These are phyloP conservation scores for Coranthus polyacanthus DNA, from an alignment of 2,797 vertebrate species.

Conservation along the genomic window DNA sequence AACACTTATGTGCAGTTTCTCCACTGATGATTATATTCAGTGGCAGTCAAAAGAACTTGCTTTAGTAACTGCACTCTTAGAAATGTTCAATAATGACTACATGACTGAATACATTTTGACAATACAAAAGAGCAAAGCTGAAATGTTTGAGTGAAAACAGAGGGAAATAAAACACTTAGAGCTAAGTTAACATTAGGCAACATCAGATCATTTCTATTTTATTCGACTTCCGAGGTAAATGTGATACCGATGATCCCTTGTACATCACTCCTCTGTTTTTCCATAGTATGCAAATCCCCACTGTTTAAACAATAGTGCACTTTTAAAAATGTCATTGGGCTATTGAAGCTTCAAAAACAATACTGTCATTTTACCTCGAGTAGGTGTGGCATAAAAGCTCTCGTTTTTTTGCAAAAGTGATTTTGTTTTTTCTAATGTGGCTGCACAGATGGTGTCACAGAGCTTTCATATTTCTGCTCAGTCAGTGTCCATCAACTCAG, in stretches of 20 bases:
- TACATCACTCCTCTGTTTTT: slow-evolving; percentile 48
- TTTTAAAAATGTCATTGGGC: slow-evolving; percentile 45
- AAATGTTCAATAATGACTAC: slow-evolving; percentile 49
- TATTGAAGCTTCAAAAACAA: slow-evolving; percentile 21
- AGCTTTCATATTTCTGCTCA: slow-evolving; percentile 57
- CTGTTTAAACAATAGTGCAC: slow-evolving; percentile 34
- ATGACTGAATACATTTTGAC: slow-evolving; percentile 25
- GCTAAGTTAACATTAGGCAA: slow-evolving; percentile 3
- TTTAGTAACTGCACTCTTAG: slow-evolving; percentile 53
- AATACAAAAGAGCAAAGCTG: slow-evolving; percentile 20
- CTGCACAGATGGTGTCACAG: slow-evolving; percentile 54
- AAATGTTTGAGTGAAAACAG: slow-evolving; percentile 18
- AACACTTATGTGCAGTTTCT: slow-evolving; percentile 55
- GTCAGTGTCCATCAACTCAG: slow-evolving; percentile 45
- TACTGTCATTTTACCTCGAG: slow-evolving; percentile 19
- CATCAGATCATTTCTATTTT: slow-evolving; percentile 12
- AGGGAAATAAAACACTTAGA: slow-evolving; percentile 9
- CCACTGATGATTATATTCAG: slow-evolving; percentile 70
- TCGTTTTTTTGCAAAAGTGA: slow-evolving; percentile 41
- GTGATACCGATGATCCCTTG: slow-evolving; percentile 9
- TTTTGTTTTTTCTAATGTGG: slow-evolving; percentile 40
- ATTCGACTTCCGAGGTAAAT: not conserved
- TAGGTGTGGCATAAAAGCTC: slow-evolving; percentile 38
- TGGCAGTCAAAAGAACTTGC: slow-evolving; percentile 62
- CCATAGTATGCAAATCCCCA: slow-evolving; percentile 59